phyloP scores from a whole-genome alignment of 2,888 invertebrate species.

The Torymus texanus region DNA sequence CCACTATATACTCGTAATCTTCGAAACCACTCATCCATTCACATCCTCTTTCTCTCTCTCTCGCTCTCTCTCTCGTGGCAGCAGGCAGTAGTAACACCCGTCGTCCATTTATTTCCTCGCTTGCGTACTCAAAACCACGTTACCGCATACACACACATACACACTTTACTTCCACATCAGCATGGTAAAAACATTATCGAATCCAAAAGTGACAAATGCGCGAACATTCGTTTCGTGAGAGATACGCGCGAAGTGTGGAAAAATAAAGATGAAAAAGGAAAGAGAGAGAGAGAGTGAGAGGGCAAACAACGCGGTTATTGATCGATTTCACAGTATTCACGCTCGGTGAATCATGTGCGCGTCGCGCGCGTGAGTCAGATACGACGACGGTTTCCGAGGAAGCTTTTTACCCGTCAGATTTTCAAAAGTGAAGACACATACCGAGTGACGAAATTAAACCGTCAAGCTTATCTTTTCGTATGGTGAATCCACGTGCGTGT shows the following conservation, averaged over 20 bases:
- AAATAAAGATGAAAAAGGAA: background rate
- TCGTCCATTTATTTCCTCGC: no score
- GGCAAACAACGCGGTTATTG: slow-evolving; percentile 43
- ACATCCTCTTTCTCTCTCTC: background rate
- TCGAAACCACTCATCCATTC: slow-evolving; percentile 1
- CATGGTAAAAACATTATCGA: background rate
- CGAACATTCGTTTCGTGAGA: slow-evolving; percentile 1
- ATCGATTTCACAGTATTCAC: slow-evolving; percentile 13
- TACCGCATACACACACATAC: no score
- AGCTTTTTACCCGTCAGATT: no score
- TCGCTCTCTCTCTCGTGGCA: no score
- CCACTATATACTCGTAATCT: no score
- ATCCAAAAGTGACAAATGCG: slow-evolving; percentile 23
- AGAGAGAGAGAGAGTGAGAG: background rate
- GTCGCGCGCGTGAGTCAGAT: background rate
- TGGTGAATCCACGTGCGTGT: no score
- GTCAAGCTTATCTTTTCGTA: no score
- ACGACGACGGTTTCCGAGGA: no score
- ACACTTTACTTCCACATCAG: background rate
- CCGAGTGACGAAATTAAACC: no score
- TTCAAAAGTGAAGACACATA: background rate
- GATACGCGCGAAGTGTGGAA: background rate
- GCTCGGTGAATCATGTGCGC: slow-evolving; percentile 43
- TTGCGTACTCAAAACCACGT: no score
- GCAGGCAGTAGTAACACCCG: no score